These are phyloP conservation scores for Agonopterix subpropinquella DNA, from an alignment of 2,888 invertebrate species.

Conservation along the genomic window DNA sequence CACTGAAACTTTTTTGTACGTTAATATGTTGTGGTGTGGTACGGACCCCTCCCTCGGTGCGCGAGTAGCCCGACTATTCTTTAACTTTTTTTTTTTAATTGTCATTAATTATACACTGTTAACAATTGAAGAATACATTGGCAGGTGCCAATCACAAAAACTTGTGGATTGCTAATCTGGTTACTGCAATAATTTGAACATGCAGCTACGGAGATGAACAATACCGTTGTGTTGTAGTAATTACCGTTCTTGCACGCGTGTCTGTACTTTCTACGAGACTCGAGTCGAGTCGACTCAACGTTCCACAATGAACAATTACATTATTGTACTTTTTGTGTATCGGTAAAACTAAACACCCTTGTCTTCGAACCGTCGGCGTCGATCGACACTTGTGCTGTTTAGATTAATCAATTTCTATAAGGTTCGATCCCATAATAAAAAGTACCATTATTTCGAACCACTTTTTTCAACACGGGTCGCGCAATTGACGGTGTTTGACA, in stretches of 20 bases:
- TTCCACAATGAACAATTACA: conserved; percentile 56
- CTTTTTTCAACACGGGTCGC: too few relatives aligned
- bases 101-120: too few relatives aligned
- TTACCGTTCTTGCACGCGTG: conserved; percentile 54
- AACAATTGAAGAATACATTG: too few relatives aligned
- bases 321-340: conserved; percentile 53
- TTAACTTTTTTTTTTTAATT: too few relatives aligned
- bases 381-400: not conserved
- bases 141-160: not conserved
- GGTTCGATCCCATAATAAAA: too few relatives aligned
- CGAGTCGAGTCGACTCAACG: conserved; percentile 26
- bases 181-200: conserved; percentile 1
- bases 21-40: too few relatives aligned
- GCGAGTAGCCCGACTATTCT: too few relatives aligned
- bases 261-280: conserved; percentile 43
- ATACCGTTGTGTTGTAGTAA: conserved; percentile 36
- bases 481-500: not conserved
- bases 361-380: conserved; percentile 7
- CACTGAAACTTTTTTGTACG: too few relatives aligned
- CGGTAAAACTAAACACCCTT: conserved; percentile 47
- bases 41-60: too few relatives aligned
- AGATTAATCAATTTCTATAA: not conserved
- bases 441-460: too few relatives aligned
- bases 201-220: conserved; percentile 21
- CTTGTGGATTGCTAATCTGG: not conserved